A percentile compares a stretch with the other conserved stretches of the same genome.
Conservation (phyloP, 2,113 vertebrate species). For the Miniopterus natalensis region DNA sequence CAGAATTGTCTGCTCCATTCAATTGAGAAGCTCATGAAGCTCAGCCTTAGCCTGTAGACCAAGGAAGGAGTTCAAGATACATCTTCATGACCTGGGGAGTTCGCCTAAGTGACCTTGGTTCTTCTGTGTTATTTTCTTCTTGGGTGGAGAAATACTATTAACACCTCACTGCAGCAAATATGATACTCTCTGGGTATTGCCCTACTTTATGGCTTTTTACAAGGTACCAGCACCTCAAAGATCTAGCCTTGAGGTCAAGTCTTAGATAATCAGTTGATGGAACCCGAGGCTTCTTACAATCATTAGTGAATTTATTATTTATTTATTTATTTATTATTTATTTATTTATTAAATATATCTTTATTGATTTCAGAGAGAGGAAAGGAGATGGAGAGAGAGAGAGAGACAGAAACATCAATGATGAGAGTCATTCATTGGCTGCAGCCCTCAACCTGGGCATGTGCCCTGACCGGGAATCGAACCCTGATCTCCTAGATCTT, state of each 20-base stretch:
- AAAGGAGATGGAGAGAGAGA: no score
- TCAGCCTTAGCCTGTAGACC: not conserved
- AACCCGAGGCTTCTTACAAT: not conserved
- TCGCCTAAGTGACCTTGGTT: not conserved
- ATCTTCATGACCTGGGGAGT: no score
- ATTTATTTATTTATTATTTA: no score
- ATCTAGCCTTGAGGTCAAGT: not conserved
- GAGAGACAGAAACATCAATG: no score
- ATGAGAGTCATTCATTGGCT: no score
- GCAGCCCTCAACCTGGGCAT: no score
- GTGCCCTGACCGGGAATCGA: no score
- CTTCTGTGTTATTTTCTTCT: not conserved
- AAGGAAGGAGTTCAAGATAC: not conserved
- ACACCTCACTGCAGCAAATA: no score
- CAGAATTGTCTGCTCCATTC: not conserved
- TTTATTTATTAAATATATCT: no score
- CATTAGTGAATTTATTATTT: not conserved
- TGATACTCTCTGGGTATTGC: not conserved
- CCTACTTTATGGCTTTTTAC: not conserved
- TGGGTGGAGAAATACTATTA: not conserved
- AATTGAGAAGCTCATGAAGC: not conserved
- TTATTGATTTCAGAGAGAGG: no score
- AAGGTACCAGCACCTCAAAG: not conserved
- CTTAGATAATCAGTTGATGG: not conserved
- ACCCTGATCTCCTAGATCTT: no score